A percentile compares a stretch with the other conserved stretches of the same genome.
phyloP scores from a whole-genome alignment of 1,140 invertebrate genomes.

The Heliconius nattereri region DNA sequence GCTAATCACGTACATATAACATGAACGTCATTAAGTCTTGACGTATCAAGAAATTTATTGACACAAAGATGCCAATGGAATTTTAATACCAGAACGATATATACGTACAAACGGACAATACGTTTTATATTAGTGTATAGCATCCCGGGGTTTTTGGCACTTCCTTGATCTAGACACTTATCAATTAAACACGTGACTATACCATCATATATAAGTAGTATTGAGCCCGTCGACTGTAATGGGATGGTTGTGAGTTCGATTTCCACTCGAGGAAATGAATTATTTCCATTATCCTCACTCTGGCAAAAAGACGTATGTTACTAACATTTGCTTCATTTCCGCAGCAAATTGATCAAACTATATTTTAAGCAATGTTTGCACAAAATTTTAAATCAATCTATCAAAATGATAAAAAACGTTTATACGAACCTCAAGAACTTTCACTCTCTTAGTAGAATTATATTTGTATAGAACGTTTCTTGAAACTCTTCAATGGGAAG shows the following conservation, averaged over 20 bases:
- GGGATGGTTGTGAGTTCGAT: no score
- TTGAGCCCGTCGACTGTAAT: no score
- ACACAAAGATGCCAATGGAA: conserved; percentile 27
- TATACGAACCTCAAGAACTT: neutral
- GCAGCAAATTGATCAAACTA: no score
- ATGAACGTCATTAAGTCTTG: conserved; percentile 22
- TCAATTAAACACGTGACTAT: neutral
- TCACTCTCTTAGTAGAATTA: neutral
- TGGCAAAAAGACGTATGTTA: no score
- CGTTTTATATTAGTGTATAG: neutral
- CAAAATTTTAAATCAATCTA: neutral
- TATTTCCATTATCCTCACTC: no score
- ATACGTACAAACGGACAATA: neutral
- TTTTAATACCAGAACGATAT: conserved; percentile 12
- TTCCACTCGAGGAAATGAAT: no score
- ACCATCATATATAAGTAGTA: neutral
- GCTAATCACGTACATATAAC: neutral
- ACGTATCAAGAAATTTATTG: conserved; percentile 30
- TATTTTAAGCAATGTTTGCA: neutral
- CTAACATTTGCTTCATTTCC: no score
- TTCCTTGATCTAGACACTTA: conserved; percentile 14
- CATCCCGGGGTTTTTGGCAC: conserved; percentile 15
- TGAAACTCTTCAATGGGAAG: neutral
- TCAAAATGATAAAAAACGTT: neutral
- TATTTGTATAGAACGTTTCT: neutral